These are phyloP conservation scores for Pontoporia blainvillei DNA, from an alignment of 2,113 vertebrate species.

Conservation along the genomic window DNA sequence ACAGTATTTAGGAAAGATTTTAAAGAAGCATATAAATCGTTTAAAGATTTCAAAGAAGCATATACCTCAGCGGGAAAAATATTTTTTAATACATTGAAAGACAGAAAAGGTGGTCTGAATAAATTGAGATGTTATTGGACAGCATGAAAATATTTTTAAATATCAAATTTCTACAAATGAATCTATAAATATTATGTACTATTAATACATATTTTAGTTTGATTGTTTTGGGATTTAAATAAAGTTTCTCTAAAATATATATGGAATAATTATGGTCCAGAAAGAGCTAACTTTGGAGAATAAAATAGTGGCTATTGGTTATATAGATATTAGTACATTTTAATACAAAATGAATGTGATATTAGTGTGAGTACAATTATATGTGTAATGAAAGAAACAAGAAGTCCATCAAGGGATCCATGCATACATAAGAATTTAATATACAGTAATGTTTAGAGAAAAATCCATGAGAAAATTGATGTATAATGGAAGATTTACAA, in stretches of 20 bases:
- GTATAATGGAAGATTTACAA: background rate
- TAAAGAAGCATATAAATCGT: background rate
- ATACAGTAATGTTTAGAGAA: background rate
- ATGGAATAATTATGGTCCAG: background rate
- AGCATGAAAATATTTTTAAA: background rate
- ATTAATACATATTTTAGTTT: background rate
- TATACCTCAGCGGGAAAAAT: background rate
- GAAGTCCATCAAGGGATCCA: background rate
- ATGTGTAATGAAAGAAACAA: background rate
- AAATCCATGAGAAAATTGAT: background rate
- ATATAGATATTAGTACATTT: background rate
- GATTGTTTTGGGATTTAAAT: background rate
- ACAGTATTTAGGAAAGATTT: background rate
- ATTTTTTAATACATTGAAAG: background rate
- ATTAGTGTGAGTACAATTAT: background rate
- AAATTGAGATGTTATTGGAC: background rate
- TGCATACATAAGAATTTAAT: background rate
- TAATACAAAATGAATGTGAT: background rate
- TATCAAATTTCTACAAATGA: background rate
- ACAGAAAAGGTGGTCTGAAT: background rate
- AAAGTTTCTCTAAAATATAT: background rate
- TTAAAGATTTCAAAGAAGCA: background rate
- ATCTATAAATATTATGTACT: background rate
- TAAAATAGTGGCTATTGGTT: background rate
- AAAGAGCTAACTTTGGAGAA: background rate